A percentile compares a stretch with the other conserved stretches of the same genome.
Conservation (phyloP, 2,888 invertebrate genomes). For the Metallyticus violacea region DNA sequence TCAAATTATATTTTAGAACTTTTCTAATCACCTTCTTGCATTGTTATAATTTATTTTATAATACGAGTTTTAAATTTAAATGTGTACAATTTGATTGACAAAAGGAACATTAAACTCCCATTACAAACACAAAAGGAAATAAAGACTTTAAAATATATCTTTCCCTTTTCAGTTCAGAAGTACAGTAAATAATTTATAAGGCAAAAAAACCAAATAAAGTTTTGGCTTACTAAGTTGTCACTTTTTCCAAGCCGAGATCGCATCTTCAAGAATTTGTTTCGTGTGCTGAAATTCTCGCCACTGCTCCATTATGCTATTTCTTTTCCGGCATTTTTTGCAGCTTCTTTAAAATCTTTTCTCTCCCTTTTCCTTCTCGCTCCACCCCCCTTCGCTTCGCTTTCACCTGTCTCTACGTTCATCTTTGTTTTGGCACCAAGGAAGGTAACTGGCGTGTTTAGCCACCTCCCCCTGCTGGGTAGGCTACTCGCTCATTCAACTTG, state of each 20-base stretch:
- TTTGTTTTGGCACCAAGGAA: slow-evolving; percentile 2
- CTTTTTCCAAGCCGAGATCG: background rate
- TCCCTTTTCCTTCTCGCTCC: background rate
- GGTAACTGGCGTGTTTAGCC: background rate
- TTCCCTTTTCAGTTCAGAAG: background rate
- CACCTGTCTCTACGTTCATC: background rate
- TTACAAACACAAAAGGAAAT: background rate
- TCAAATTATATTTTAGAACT: too few relatives aligned
- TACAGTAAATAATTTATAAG: background rate
- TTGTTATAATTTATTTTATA: too few relatives aligned
- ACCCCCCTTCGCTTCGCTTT: background rate
- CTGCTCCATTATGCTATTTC: background rate
- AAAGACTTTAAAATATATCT: background rate
- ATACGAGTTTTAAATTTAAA: too few relatives aligned
- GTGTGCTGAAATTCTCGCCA: background rate
- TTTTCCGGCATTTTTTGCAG: background rate
- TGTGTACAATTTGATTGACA: too few relatives aligned
- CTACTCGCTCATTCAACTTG: slow-evolving; percentile 46
- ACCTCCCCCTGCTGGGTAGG: slow-evolving; percentile 13
- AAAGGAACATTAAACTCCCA: too few relatives aligned
- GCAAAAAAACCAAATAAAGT: background rate
- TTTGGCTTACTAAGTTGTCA: background rate
- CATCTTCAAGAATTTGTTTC: background rate
- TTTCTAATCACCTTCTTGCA: too few relatives aligned
- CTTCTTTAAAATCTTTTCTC: background rate